Evolutionary conservation across 2,888 invertebrate species (phyloP), one percentile per base, ranked within the genome.

Genomic region (Drosophila paracracens): DNA sequence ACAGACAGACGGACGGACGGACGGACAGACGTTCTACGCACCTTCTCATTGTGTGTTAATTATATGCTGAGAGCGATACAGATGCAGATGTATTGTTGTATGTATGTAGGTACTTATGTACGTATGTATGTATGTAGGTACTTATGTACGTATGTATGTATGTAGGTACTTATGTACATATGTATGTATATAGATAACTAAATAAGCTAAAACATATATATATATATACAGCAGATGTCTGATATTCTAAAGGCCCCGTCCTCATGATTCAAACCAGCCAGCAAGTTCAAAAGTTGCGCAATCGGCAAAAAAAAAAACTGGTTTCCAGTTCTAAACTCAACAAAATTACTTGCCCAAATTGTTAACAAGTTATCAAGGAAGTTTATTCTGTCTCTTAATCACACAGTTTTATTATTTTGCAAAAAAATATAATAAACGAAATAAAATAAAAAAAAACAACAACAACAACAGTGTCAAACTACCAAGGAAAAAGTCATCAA

Each of bases 351-450:
- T 82, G 76, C 83, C 79, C 72, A 86, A 85, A 86, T 88, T 86
- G 87, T 88, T 85, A 85, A 86, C 85, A 85, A 88, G 87, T 86
- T 83, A 88, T 88, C 84, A 82, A 88, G 84, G 89, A 86, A 88
- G 82, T 82, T 81, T 81, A 74, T 63, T 70, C 66, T 62, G 76
- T 74, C 74, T 70, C 63, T 67, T 69, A 64, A 67, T 65, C 79
- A 66, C 56, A 61, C 65, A 64, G 33, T 64, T 66, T 77, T 79
- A 65, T 69, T 76, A 76, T 64, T 78, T 56, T 16, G 57, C 57
- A 68, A 74, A 76, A 67, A 38, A 51, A 62, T 50, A 36, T n/a
- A 33, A 66, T 13, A 66, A 58, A 38, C 31, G 54, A 57, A 57
- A 35, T 54, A 33, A 54, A 48, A 21, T 21, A n/a, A 43, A 4